Evolutionary conservation across 2,113 vertebrate species (phyloP).

Genomic region (Crocuta crocuta): DNA sequence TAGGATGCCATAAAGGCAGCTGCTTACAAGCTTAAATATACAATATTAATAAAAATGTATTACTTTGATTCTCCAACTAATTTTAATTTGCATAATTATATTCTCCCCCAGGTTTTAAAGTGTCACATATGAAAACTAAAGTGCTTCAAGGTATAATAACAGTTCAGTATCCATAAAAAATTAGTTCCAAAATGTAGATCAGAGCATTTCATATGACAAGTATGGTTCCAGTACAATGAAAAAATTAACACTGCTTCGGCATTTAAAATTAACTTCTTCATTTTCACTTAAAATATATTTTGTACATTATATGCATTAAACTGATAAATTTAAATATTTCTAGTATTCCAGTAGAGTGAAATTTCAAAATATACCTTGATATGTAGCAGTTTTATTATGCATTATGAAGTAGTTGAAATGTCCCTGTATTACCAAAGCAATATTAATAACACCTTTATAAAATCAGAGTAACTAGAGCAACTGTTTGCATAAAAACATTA

Average conservation of each 20-base stretch:
- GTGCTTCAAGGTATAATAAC: background rate
- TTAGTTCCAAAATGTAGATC: background rate
- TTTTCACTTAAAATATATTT: background rate
- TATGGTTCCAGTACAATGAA: background rate
- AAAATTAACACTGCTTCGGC: background rate
- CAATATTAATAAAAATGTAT: constrained; percentile 30
- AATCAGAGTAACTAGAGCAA: background rate
- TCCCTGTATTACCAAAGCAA: background rate
- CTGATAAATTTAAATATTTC: background rate
- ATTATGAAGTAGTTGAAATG: background rate
- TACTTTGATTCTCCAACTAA: constrained; percentile 57
- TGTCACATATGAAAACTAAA: constrained; percentile 33
- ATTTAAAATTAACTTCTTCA: background rate
- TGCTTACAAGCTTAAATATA: constrained; percentile 62
- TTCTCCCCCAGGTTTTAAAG: background rate
- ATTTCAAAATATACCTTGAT: background rate
- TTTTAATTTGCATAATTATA: constrained; percentile 57
- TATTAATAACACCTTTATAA: background rate
- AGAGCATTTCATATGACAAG: background rate
- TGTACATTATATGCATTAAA: background rate
- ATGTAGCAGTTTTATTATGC: background rate
- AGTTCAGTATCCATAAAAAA: background rate
- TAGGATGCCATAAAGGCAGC: constrained; percentile 38
- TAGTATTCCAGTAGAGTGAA: background rate
- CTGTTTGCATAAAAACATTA: background rate